Percentiles rank a stretch among this genome's conserved stretches.
Conservation (phyloP, 1,140 invertebrate species). For the Bombus haemorrhoidalis region DNA sequence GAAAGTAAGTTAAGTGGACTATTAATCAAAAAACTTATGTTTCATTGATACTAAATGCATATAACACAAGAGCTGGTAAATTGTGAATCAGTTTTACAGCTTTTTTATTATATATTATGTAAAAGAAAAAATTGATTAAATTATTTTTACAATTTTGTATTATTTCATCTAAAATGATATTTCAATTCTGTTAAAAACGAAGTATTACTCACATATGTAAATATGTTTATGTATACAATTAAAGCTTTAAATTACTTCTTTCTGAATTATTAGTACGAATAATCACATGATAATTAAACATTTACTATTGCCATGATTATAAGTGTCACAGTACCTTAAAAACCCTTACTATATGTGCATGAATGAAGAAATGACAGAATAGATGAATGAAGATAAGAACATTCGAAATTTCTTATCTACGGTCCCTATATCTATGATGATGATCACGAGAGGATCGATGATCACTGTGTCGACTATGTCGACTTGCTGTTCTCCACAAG, state of each 20-base stretch:
- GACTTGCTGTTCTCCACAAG: constrained; percentile 88
- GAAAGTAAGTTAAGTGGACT: neutral
- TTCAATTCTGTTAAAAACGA: constrained; percentile 14
- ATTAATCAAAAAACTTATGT: neutral
- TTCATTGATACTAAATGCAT: constrained; percentile 20
- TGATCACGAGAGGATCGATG: constrained; percentile 80
- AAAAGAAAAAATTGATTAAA: constrained; percentile 14
- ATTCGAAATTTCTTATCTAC: constrained; percentile 70
- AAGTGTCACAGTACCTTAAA: constrained; percentile 27
- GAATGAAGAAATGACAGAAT: constrained; percentile 35
- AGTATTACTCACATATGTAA: neutral
- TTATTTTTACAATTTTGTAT: constrained; percentile 2
- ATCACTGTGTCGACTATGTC: constrained; percentile 76
- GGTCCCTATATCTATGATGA: constrained; percentile 80
- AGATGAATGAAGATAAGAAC: constrained; percentile 12
- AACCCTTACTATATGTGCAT: constrained; percentile 39
- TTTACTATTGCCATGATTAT: constrained; percentile 25
- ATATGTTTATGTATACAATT: neutral
- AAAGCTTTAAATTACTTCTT: constrained; percentile 10
- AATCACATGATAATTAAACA: constrained; percentile 37
- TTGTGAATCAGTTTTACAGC: constrained; percentile 37
- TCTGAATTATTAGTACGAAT: constrained; percentile 21
- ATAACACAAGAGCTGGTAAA: constrained; percentile 1
- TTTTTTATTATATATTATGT: neutral
- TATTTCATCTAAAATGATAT: neutral